Evolutionary conservation across 2,797 vertebrate genomes (phyloP).

Genomic region (Eulemur rubriventer): DNA sequence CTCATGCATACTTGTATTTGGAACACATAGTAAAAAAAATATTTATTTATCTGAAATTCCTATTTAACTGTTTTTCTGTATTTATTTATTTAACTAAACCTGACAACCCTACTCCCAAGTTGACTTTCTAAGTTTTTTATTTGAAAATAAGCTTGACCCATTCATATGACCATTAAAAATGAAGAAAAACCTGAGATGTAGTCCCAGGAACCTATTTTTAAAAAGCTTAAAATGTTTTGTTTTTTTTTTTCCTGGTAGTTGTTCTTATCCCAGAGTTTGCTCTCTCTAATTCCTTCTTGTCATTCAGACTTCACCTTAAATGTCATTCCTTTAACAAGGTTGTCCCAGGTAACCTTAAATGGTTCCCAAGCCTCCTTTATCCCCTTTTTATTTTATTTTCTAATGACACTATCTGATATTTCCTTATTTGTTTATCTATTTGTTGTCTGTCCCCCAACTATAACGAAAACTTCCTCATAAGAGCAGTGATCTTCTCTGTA

Average conservation of each 20-base stretch:
- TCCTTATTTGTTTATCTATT: not conserved
- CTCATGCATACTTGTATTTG: not conserved
- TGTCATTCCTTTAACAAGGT: not conserved
- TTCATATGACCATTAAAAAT: not conserved
- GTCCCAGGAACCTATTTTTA: not conserved
- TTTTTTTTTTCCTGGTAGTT: not conserved
- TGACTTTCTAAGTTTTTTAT: constrained; percentile 38
- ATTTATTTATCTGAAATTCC: not conserved
- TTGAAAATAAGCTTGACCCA: constrained; percentile 18
- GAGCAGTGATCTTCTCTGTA: not conserved
- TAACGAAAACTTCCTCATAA: not conserved
- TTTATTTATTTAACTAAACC: constrained; percentile 4
- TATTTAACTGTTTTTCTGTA: not conserved
- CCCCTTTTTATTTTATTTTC: constrained; percentile 19
- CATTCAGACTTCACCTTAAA: not conserved
- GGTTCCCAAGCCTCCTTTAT: not conserved
- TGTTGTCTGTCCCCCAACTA: not conserved
- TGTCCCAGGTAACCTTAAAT: not conserved
- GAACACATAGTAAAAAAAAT: not conserved
- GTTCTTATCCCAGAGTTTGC: constrained; percentile 1
- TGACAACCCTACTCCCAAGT: not conserved
- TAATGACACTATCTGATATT: not conserved
- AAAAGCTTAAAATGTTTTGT: not conserved
- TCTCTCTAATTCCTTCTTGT: not conserved
- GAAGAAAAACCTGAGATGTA: not conserved